Evolutionary conservation across 2,888 invertebrate genomes (phyloP).

Genomic region (Cylindroiulus punctatus): DNA sequence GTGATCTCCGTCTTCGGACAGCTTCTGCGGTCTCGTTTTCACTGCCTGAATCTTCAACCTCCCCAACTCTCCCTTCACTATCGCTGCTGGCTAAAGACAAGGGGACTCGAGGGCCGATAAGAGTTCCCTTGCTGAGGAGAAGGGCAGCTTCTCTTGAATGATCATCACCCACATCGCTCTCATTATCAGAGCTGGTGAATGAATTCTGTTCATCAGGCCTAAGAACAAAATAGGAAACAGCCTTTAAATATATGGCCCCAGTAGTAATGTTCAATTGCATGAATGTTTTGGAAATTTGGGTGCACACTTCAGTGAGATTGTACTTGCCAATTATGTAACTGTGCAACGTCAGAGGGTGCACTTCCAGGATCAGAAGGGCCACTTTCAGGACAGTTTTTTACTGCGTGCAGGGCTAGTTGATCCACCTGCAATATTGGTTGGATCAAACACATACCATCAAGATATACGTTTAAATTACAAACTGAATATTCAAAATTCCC

Average conservation of each 20-base stretch:
- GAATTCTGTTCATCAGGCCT: slow-evolving; percentile 52
- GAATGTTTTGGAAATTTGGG: no score
- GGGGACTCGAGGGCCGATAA: not conserved
- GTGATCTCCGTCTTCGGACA: not conserved
- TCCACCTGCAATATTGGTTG: slow-evolving; percentile 12
- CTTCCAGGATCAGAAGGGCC: slow-evolving; percentile 14
- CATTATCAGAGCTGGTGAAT: slow-evolving; percentile 53
- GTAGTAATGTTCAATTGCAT: no score
- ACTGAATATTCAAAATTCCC: no score
- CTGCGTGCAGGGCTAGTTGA: not conserved
- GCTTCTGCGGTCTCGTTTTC: slow-evolving; percentile 18
- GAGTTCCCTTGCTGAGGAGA: not conserved
- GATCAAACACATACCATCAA: no score
- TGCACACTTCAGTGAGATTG: no score
- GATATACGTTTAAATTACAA: no score
- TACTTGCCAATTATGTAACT: slow-evolving; percentile 47
- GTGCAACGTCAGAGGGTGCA: slow-evolving; percentile 20
- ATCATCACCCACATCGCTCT: slow-evolving; percentile 47
- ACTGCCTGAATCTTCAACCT: slow-evolving; percentile 61
- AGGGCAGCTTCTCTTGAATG: not conserved
- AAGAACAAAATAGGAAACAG: slow-evolving; percentile 10
- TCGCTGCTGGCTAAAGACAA: slow-evolving; percentile 51
- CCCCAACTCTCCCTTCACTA: slow-evolving; percentile 59
- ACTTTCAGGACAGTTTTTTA: not conserved
- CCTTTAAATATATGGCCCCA: no score